Conservation (phyloP, 2,113 vertebrate species). For the Picathartes gymnocephalus region DNA sequence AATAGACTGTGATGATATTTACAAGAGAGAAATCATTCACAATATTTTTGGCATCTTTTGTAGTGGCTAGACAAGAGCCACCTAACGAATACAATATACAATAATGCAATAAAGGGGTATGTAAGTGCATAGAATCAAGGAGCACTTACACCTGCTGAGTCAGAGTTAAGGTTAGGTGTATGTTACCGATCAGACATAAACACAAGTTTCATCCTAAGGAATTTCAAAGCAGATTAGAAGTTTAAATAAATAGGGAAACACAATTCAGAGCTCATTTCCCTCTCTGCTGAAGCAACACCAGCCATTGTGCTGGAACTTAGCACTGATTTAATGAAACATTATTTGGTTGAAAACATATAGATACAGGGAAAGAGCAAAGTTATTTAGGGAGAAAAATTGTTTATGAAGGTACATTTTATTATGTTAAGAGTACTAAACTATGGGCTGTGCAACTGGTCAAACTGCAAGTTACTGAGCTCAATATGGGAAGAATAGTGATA, state of each 20-base stretch:
- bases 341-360: background rate
- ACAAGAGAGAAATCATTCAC: slow-evolving; percentile 29
- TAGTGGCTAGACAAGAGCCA: background rate
- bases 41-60: slow-evolving; percentile 29
- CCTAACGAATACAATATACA: background rate
- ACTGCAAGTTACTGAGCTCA: background rate
- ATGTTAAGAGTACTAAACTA: background rate
- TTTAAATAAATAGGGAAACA: background rate
- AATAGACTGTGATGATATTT: slow-evolving; percentile 52
- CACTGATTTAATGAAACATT: background rate
- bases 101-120: background rate
- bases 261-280: background rate
- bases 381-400: background rate
- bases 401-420: background rate
- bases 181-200: background rate
- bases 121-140: background rate
- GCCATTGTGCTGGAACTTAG: background rate
- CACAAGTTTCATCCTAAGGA: background rate
- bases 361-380: background rate
- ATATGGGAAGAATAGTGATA: background rate
- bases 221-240: background rate
- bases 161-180: background rate
- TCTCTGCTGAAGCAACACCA: background rate
- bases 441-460: background rate
- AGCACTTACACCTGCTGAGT: background rate